Evolutionary conservation across 2,888 invertebrate species (phyloP).

Genomic region (Pristionchus maxplancki): DNA sequence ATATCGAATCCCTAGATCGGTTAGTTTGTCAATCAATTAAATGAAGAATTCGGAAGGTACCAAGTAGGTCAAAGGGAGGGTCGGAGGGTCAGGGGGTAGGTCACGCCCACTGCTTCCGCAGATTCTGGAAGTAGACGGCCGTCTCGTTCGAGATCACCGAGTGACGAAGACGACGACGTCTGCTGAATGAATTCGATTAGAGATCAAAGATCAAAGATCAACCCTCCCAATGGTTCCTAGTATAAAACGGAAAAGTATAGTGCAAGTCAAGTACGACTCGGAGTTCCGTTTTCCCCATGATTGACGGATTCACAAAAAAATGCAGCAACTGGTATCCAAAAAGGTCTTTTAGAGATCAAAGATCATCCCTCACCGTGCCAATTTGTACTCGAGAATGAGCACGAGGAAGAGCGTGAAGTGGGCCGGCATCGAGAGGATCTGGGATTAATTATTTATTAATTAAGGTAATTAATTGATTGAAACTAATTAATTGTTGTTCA

Average conservation of each 20-base stretch:
- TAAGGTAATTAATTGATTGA: not conserved
- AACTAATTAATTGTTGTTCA: not conserved
- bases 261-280: too few species aligned
- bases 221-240: too few species aligned
- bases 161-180: conserved; percentile 36
- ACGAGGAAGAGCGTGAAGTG: conserved; percentile 14
- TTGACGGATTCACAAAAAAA: too few species aligned
- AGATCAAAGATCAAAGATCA: not conserved
- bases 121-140: not conserved
- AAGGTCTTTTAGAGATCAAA: not conserved
- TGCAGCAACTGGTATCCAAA: too few species aligned
- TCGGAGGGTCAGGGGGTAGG: too few species aligned
- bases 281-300: too few species aligned
- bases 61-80: not conserved
- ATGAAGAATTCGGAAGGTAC: too few species aligned
- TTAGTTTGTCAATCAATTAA: too few species aligned
- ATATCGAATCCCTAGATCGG: too few species aligned
- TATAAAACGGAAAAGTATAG: too few species aligned
- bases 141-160: not conserved
- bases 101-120: not conserved
- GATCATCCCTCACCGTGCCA: not conserved
- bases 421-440: conserved; percentile 12
- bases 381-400: conserved; percentile 3
- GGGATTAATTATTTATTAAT: not conserved
- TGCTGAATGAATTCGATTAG: conserved; percentile 34